Base-by-base conservation (phyloP, 1,140 invertebrate species). In the Drosophila ohnishii region DNA sequence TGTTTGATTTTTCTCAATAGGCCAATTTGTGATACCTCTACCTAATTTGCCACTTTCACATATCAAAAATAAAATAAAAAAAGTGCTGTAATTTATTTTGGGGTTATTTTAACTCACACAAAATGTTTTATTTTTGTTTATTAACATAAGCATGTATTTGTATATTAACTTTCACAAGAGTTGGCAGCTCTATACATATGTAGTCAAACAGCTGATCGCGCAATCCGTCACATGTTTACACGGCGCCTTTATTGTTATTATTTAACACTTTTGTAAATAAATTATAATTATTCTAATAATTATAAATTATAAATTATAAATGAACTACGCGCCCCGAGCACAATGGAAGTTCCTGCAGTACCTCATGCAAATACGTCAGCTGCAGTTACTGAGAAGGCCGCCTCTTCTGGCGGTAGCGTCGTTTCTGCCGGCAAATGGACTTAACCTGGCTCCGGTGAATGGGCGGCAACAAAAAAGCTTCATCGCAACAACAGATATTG, bases 201-300 rank as follows among this genome's bases (percentile, higher is more conserved):
- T 25, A 11, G 44, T 13, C 13, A 10, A 44, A 42, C 69, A 78
- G 55, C 69, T 85, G 77, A 44, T 85, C 14, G 39, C 16, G 45
- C 9, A 14, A 16, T 11, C 14, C 7, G 19, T 55, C 61, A 67
- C 48, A 63, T 77, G 71, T 80, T 60, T 40, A 48, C 30, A 51
- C 57, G 28, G 56, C 47, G 42, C 16, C 51, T 28, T 63, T 55
- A 59, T 67, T 80, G 53, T 71, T 80, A 77, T 83, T 87, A 80
- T 83, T 87, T 78, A 87, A 87, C 73, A 60, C 47, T 58, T 78
- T 53, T 45, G 53, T 88, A 59, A 77, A 83, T 87, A 58, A 72
- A 28, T 28, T 28, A 28, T 28, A 28, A 28, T 28, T 28, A 28
- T 28, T 28, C 25, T 28, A 28, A 28, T 28, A 28, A 28, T 1